Percentiles rank a stretch among this genome's conserved stretches.
phyloP scores from a whole-genome alignment of 2,888 invertebrate genomes.

The Sinelater perroti region DNA sequence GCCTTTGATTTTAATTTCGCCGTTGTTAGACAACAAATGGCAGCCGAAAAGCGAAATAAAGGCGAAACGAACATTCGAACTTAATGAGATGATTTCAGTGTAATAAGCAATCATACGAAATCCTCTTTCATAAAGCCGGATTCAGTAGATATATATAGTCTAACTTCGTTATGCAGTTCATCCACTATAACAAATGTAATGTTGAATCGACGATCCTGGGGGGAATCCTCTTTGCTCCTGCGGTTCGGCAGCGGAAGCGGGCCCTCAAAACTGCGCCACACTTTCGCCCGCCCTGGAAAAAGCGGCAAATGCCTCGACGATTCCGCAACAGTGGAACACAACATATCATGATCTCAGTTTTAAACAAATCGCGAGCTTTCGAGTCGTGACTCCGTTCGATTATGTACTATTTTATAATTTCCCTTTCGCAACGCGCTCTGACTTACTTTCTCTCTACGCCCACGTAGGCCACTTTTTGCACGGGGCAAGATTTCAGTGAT shows the following conservation, averaged over 20 bases:
- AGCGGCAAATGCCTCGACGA: conserved; percentile 20
- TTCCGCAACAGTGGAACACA: conserved; percentile 30
- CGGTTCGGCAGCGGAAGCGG: conserved; percentile 8
- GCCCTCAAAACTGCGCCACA: not conserved
- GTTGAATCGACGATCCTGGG: conserved; percentile 20
- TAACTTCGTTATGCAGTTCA: conserved; percentile 35
- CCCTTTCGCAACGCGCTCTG: conserved; percentile 38
- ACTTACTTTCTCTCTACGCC: conserved; percentile 38
- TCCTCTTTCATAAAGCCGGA: conserved; percentile 36
- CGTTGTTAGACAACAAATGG: conserved; percentile 3
- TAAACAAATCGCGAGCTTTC: conserved; percentile 39
- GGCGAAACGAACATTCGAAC: conserved; percentile 25
- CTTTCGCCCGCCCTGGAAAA: too few relatives aligned
- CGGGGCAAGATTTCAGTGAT: conserved; percentile 16
- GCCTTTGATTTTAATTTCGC: not conserved
- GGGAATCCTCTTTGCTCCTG: conserved; percentile 19
- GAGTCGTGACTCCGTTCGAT: conserved; percentile 38
- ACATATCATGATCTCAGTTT: conserved; percentile 31
- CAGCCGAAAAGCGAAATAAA: conserved; percentile 3
- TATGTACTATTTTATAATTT: conserved; percentile 37
- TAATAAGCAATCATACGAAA: conserved; percentile 38
- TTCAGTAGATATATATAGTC: conserved; percentile 30
- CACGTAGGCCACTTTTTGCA: conserved; percentile 27
- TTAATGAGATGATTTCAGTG: conserved; percentile 34
- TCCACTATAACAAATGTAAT: conserved; percentile 29